phyloP scores from a whole-genome alignment of 2,888 invertebrate species.

The Myathropa florea region DNA sequence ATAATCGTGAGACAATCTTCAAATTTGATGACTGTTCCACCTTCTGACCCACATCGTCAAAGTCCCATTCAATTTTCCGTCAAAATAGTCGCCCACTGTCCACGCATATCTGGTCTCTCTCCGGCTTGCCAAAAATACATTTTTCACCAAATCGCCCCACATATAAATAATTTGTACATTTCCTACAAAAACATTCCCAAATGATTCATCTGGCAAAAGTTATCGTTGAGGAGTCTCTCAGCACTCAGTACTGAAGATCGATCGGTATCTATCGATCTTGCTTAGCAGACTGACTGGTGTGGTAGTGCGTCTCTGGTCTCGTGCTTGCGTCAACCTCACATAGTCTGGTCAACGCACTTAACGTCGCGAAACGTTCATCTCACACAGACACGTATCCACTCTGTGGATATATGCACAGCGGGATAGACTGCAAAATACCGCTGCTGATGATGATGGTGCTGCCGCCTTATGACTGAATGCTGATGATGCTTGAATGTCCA shows the following conservation, averaged over 20 bases:
- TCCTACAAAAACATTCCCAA: slow-evolving; percentile 2
- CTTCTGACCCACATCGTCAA: not conserved
- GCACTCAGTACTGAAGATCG: slow-evolving; percentile 42
- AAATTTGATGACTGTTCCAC: too few relatives aligned
- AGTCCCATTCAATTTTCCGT: not conserved
- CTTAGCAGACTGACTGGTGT: slow-evolving; percentile 50
- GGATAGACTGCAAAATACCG: not conserved
- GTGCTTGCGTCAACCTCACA: too few relatives aligned
- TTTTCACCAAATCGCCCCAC: slow-evolving; percentile 27
- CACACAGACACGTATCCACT: slow-evolving; percentile 25
- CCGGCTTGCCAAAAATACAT: slow-evolving; percentile 49
- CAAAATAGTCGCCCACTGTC: not conserved
- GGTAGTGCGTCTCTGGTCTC: not conserved
- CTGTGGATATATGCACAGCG: not conserved
- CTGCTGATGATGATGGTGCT: not conserved
- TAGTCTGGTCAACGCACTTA: slow-evolving; percentile 63
- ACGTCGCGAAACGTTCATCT: slow-evolving; percentile 28
- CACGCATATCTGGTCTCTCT: not conserved
- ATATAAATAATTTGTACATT: slow-evolving; percentile 31
- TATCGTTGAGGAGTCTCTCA: not conserved
- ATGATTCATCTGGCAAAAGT: slow-evolving; percentile 5
- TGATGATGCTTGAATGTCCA: slow-evolving; percentile 25
- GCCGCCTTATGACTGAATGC: not conserved
- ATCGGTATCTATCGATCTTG: slow-evolving; percentile 63
- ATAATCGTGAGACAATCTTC: too few relatives aligned